Evolutionary conservation across 2,797 vertebrate species (phyloP).

Genomic region (Acanthopagrus latus): DNA sequence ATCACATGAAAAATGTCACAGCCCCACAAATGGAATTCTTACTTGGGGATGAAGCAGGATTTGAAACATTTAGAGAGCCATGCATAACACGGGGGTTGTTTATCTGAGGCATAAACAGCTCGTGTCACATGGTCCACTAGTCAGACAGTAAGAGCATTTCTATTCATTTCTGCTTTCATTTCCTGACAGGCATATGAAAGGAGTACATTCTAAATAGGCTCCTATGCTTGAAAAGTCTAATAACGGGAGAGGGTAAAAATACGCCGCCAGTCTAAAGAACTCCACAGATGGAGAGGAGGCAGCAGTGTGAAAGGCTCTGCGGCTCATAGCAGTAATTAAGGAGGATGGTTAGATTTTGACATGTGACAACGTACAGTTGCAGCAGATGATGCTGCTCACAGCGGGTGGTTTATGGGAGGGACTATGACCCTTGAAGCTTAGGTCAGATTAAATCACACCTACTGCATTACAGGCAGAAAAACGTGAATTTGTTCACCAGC

Average conservation of each 20-base stretch:
- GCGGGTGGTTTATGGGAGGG: constrained; percentile 6
- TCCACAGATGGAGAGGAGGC: constrained; percentile 32
- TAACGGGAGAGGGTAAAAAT: constrained; percentile 35
- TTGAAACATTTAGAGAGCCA: constrained; percentile 50
- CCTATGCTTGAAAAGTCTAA: constrained; percentile 31
- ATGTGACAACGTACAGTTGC: constrained; percentile 2
- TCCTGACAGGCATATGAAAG: constrained; percentile 66
- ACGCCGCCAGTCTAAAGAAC: constrained; percentile 33
- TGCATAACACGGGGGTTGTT: constrained; percentile 52
- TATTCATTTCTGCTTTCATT: constrained; percentile 58
- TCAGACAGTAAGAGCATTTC: constrained; percentile 53
- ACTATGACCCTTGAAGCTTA: constrained; percentile 6
- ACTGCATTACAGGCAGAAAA: neutral
- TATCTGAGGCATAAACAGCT: constrained; percentile 54
- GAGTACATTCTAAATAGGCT: constrained; percentile 49
- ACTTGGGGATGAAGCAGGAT: constrained; percentile 49
- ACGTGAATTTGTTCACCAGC: neutral
- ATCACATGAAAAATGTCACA: constrained; percentile 79
- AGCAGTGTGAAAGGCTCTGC: neutral
- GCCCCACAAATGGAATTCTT: constrained; percentile 61
- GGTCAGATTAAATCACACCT: constrained; percentile 7
- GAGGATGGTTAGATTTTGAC: constrained; percentile 23
- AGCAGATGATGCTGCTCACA: neutral
- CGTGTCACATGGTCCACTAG: constrained; percentile 63
- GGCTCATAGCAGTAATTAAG: constrained; percentile 26